Percentiles rank a stretch among this genome's conserved stretches.
Conservation (phyloP, 2,888 invertebrate species). For the Metallyticus violacea region DNA sequence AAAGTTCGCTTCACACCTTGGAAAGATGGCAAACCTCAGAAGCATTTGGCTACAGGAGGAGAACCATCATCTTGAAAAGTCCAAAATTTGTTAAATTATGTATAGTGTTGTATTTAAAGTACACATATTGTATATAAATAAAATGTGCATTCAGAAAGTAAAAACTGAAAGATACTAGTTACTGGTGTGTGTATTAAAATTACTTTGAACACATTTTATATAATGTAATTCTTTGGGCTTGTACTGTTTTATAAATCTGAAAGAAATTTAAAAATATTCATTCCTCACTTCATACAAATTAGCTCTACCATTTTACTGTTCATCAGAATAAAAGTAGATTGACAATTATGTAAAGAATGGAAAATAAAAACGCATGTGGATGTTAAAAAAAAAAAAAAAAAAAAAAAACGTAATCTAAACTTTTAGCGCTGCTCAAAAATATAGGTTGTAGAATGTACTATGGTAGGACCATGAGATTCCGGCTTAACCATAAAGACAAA, state of each 20-base stretch:
- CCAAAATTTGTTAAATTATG: neutral
- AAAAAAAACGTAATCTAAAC: too few relatives aligned
- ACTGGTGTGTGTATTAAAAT: neutral
- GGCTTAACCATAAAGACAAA: too few relatives aligned
- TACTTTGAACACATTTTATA: too few relatives aligned
- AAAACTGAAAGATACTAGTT: neutral
- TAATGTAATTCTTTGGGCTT: too few relatives aligned
- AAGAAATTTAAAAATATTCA: neutral
- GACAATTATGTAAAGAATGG: neutral
- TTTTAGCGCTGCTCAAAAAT: too few relatives aligned
- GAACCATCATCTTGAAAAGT: neutral
- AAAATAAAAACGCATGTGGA: neutral
- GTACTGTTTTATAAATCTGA: neutral
- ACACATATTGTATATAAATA: neutral
- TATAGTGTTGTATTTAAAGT: neutral
- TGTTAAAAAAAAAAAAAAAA: too few relatives aligned
- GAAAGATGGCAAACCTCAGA: conserved; percentile 78
- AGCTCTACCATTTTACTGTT: neutral
- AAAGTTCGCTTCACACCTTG: conserved; percentile 82
- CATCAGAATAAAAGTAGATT: neutral
- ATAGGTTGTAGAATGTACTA: too few relatives aligned
- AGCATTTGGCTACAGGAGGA: neutral
- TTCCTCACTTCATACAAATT: neutral
- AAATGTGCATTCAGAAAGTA: neutral
- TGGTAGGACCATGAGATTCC: too few relatives aligned